A percentile compares a stretch with the other conserved stretches of the same genome.
These are phyloP conservation scores for Schizopygopsis malacanthus DNA, from an alignment of 2,797 vertebrate species.

Conservation along the genomic window DNA sequence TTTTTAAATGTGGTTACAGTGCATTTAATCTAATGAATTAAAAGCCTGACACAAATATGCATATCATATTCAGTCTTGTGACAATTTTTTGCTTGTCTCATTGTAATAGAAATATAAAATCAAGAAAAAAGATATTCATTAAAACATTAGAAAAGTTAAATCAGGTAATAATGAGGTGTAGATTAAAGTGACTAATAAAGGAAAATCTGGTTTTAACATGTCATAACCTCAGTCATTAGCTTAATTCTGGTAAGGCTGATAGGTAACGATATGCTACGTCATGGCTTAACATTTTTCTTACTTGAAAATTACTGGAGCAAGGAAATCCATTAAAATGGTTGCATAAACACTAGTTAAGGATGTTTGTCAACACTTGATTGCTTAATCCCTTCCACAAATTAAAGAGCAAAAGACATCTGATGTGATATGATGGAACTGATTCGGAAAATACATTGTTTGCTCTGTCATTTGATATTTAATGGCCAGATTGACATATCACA, in stretches of 20 bases:
- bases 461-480: conserved; percentile 4
- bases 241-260: conserved; percentile 7
- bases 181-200: conserved; percentile 19
- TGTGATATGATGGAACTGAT: conserved; percentile 17
- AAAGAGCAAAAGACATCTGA: conserved; percentile 43
- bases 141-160: background rate
- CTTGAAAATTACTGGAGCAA: conserved; percentile 46
- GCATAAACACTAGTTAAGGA: conserved; percentile 69
- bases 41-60: background rate
- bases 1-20: too few relatives aligned
- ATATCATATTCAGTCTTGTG: conserved; percentile 1
- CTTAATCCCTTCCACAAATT: conserved; percentile 61
- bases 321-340: conserved; percentile 72
- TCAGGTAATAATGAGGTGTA: background rate
- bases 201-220: background rate
- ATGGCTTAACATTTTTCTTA: conserved; percentile 47
- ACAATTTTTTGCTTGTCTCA: background rate
- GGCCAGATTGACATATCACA: background rate
- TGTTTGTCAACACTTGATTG: conserved; percentile 58
- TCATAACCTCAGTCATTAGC: background rate
- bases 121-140: background rate
- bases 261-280: background rate
- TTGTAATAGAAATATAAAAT: background rate
- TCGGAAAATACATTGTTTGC: background rate
- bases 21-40: background rate